phyloP scores from a whole-genome alignment of 2,113 vertebrate genomes.

The Pelmatolapia mariae region DNA sequence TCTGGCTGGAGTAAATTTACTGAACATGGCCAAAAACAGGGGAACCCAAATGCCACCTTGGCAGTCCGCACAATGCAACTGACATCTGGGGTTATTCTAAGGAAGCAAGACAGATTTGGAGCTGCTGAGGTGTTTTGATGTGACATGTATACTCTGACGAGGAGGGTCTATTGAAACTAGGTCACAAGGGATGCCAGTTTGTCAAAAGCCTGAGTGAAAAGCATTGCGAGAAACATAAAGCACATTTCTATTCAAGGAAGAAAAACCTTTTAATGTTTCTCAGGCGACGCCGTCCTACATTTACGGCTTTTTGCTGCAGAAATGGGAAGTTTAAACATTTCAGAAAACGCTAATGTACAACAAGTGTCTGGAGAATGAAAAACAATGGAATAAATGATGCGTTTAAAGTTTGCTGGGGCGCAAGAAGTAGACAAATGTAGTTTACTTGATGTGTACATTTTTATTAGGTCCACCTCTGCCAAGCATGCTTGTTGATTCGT shows the following conservation, averaged over 20 bases:
- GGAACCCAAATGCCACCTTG: slow-evolving; percentile 33
- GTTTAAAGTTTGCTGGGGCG: not conserved
- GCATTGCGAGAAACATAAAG: slow-evolving; percentile 34
- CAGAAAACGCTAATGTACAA: not conserved
- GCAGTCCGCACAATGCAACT: slow-evolving; percentile 35
- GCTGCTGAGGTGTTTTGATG: slow-evolving; percentile 36
- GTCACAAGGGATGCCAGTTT: slow-evolving; percentile 46
- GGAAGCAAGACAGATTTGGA: slow-evolving; percentile 36
- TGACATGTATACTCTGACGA: slow-evolving; percentile 18
- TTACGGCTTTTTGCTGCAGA: not conserved
- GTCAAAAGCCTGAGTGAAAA: slow-evolving; percentile 45
- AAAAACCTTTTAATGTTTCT: slow-evolving; percentile 9
- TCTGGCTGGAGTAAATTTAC: slow-evolving; percentile 17
- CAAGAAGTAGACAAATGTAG: not conserved
- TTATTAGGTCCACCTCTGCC: not conserved
- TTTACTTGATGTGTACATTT: not conserved
- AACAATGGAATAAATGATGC: not conserved
- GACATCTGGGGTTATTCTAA: slow-evolving; percentile 52
- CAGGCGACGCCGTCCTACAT: not conserved
- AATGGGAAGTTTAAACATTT: not conserved
- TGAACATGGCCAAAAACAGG: not conserved
- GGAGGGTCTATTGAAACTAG: slow-evolving; percentile 37
- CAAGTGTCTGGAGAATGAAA: not conserved
- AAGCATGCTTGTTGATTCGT: not conserved
- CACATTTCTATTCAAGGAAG: slow-evolving; percentile 3